Evolutionary conservation across 2,888 invertebrate species (phyloP).

Genomic region (Incurvaria masculella): DNA sequence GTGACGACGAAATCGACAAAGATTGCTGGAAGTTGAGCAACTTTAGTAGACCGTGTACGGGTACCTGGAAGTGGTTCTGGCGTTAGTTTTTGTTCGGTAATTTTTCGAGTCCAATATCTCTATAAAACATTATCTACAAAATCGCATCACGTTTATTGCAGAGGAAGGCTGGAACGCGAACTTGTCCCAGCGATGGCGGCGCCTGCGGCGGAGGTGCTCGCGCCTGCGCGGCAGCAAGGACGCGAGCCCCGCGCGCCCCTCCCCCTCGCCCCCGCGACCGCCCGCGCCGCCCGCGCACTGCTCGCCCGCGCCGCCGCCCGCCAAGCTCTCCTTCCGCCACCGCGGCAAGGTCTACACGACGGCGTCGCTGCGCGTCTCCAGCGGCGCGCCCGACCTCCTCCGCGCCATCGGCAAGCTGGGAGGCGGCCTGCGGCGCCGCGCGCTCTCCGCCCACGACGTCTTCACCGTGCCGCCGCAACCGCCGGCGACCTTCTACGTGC

Average conservation of each 20-base stretch:
- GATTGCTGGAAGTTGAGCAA: no score
- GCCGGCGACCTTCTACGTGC: slow-evolving; percentile 68
- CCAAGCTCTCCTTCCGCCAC: slow-evolving; percentile 47
- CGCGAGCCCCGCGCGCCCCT: slow-evolving; percentile 53
- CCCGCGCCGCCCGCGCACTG: slow-evolving; percentile 43
- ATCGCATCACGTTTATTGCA: no score
- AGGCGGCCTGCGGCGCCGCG: slow-evolving; percentile 64
- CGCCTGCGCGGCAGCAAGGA: slow-evolving; percentile 60
- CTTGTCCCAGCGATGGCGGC: slow-evolving; percentile 72
- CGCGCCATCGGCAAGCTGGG: slow-evolving; percentile 69
- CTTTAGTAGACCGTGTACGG: no score
- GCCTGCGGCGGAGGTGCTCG: slow-evolving; percentile 67
- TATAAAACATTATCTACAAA: no score
- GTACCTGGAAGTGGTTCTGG: no score
- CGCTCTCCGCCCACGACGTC: slow-evolving; percentile 68
- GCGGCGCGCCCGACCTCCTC: slow-evolving; percentile 63
- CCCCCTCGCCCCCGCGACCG: slow-evolving; percentile 53
- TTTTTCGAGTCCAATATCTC: no score
- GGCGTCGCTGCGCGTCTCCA: slow-evolving; percentile 46
- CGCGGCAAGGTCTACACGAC: slow-evolving; percentile 52
- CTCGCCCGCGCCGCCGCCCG: slow-evolving; percentile 45
- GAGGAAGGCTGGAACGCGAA: slow-evolving; percentile 73
- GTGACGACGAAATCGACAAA: no score
- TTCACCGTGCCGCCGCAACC: slow-evolving; percentile 55
- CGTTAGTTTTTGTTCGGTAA: no score